Conservation (phyloP, 2,113 vertebrate species). For the Tringa solitaria region DNA sequence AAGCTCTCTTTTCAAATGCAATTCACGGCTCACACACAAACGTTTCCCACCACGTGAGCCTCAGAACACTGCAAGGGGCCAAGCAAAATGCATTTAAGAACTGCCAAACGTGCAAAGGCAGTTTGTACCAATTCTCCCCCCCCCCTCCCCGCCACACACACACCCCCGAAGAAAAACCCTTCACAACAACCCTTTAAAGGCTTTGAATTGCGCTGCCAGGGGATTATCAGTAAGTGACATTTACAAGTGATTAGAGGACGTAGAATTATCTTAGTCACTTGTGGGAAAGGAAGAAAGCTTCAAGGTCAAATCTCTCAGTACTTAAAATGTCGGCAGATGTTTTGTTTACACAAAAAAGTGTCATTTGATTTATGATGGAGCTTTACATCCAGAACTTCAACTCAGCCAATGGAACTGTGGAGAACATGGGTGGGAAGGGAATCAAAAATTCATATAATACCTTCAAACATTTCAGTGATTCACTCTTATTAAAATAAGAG, state of each 20-base stretch:
- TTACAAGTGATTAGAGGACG: conserved; percentile 63
- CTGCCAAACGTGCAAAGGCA: conserved; percentile 59
- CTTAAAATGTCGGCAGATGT: conserved; percentile 63
- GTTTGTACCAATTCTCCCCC: conserved; percentile 6
- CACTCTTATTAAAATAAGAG: conserved; percentile 43
- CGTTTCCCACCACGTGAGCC: conserved; percentile 48
- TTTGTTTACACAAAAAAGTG: conserved; percentile 54
- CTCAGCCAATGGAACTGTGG: neutral
- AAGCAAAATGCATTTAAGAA: conserved; percentile 52
- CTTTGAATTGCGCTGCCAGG: conserved; percentile 52
- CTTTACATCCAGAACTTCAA: neutral
- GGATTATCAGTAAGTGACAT: conserved; percentile 65
- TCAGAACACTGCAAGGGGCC: conserved; percentile 55
- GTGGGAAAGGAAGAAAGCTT: conserved; percentile 60
- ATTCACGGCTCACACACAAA: conserved; percentile 52
- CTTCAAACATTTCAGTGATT: conserved; percentile 20
- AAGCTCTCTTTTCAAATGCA: conserved; percentile 65
- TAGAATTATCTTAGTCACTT: conserved; percentile 66
- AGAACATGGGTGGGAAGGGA: conserved; percentile 18
- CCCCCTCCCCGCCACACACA: neutral
- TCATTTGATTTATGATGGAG: conserved; percentile 47
- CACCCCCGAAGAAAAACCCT: neutral
- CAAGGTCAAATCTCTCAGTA: conserved; percentile 51
- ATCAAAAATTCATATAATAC: conserved; percentile 14
- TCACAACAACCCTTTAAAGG: conserved; percentile 56